Evolutionary conservation across 2,888 invertebrate genomes (phyloP), one percentile per base, ranked within the genome.

Genomic region (Clanis bilineata): DNA sequence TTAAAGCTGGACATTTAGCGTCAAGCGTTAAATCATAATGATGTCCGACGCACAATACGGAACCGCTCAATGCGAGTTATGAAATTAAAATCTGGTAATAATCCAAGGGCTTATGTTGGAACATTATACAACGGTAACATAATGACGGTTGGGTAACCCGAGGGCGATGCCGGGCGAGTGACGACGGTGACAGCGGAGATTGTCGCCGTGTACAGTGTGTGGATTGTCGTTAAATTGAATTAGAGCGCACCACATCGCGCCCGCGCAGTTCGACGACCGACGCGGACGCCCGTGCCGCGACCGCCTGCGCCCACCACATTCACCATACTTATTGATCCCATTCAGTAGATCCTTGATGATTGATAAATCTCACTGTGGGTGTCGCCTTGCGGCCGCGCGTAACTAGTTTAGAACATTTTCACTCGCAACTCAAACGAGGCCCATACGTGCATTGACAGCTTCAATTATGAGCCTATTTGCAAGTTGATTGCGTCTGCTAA

Each of bases 221-320:
- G 82, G 82, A 80, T 85, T 87, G 88, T 90, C 86, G 83, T 88
- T 85, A 88, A 88, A 90, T 88, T 85, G 83, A 90, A 90, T 90
- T 90, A 89, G 90, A 90, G 83, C 86, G 76, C 82, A 83, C 85
- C 88, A 82, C 79, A 74, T 78, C 77, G 87, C 90, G 89, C 90
- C 89, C 88, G 90, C 91, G 90, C 91, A 91, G 91, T 90, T 91
- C 91, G 89, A 79, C 90, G 91, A 92, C 91, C 90, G 90, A 74
- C 85, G 47, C 25, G 28, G 90, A 74, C 85, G 51, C 28, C 28
- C 51, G 51, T 32, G 51, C 51, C 32, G 28, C 32, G 51, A 32
- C 51, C 32, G 28, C 32, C 32, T 51, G 51, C 91, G 90, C 91
- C 91, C 90, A 91, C 90, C 66, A 78, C 78, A 78, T 79, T 82